Conservation (phyloP, 2,888 invertebrate genomes). For the Dynastes maya region DNA sequence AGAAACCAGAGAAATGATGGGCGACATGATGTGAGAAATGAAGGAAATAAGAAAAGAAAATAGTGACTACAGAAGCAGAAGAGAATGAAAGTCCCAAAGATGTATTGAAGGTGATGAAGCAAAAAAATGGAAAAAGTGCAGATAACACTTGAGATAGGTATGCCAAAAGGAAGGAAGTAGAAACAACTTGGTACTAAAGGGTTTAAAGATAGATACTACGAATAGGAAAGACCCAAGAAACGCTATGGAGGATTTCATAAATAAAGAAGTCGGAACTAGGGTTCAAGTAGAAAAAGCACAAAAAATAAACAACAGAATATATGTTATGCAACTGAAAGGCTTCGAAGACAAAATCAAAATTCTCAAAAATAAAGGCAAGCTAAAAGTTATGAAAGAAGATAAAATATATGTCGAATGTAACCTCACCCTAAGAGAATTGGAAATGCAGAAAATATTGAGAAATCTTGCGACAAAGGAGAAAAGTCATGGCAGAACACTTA, state of each 20-base stretch:
- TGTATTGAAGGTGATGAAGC: background rate
- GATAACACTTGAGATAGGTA: background rate
- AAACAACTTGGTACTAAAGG: constrained; percentile 30
- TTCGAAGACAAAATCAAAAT: constrained; percentile 7
- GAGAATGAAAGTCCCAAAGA: constrained; percentile 12
- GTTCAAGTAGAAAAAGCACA: background rate
- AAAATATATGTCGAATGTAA: constrained; percentile 10
- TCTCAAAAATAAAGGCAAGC: constrained; percentile 1
- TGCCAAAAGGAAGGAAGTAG: constrained; percentile 2
- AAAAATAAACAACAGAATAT: constrained; percentile 6
- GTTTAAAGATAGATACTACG: constrained; percentile 5
- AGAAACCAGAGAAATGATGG: constrained; percentile 2
- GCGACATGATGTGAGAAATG: background rate
- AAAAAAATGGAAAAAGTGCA: constrained; percentile 18
- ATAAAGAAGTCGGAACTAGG: background rate
- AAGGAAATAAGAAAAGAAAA: constrained; percentile 7
- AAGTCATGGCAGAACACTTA: background rate
- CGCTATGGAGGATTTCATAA: constrained; percentile 5
- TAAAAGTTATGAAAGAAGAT: background rate
- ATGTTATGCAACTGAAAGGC: background rate
- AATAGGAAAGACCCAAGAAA: background rate
- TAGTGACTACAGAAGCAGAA: background rate
- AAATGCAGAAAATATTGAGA: constrained; percentile 10
- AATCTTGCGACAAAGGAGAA: background rate
- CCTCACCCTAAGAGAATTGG: constrained; percentile 10